A percentile compares a stretch with the other conserved stretches of the same genome.
phyloP scores from a whole-genome alignment of 2,888 invertebrate genomes.

The Salticus scenicus region DNA sequence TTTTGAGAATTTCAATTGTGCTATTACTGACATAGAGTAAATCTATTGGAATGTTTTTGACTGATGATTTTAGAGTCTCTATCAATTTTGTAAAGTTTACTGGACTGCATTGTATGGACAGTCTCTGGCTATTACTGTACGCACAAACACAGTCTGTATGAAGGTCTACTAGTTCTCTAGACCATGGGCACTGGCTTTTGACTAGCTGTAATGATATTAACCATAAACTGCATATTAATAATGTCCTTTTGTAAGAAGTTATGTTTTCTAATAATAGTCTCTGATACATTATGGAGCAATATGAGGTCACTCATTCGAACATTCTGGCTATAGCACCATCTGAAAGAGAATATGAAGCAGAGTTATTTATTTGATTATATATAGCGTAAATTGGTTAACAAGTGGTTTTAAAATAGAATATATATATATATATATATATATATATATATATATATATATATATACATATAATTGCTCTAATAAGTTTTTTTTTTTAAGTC shows the following conservation, averaged over 20 bases:
- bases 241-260: not conserved
- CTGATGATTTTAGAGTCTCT: constrained; percentile 78
- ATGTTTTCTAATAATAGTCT: not conserved
- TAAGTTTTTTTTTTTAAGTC: too few species aligned
- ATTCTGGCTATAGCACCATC: not conserved
- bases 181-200: constrained; percentile 86
- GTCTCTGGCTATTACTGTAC: constrained; percentile 83
- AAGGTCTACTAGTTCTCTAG: constrained; percentile 83
- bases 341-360: not conserved
- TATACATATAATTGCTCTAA: too few species aligned
- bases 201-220: not conserved
- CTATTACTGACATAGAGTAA: constrained; percentile 92
- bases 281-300: not conserved
- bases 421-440: too few species aligned
- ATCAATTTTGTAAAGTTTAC: constrained; percentile 79
- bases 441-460: too few species aligned
- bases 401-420: too few species aligned
- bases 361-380: not conserved
- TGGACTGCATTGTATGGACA: constrained; percentile 72
- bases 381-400: too few species aligned
- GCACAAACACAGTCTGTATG: constrained; percentile 92
- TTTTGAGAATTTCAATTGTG: constrained; percentile 79
- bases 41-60: constrained; percentile 81
- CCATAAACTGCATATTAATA: not conserved
- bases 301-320: not conserved